phyloP scores from a whole-genome alignment of 2,888 invertebrate species.

The Pyrrhia umbra region DNA sequence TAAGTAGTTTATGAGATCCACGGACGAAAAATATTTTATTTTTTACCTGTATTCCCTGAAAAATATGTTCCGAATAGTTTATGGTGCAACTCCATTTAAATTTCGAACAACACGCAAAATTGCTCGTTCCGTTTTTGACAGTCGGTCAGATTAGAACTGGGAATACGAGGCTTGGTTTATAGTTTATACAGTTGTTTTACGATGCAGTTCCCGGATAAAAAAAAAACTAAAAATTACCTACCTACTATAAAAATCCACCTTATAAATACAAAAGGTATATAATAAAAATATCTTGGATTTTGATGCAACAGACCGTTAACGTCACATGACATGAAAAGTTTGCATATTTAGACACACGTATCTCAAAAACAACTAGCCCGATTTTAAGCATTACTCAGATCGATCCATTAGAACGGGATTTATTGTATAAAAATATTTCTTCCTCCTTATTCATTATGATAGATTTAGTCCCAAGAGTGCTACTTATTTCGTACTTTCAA shows the following conservation, averaged over 20 bases:
- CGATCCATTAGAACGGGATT: too few species aligned
- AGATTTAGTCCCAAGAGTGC: constrained; percentile 16
- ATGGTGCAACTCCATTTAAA: not conserved
- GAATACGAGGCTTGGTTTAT: not conserved
- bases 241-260: too few species aligned
- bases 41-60: not conserved
- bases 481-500: constrained; percentile 17
- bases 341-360: too few species aligned
- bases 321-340: too few species aligned
- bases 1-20: too few species aligned
- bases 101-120: constrained; percentile 26
- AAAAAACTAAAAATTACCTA: too few species aligned
- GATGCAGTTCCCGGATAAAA: not conserved
- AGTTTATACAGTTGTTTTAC: constrained; percentile 7
- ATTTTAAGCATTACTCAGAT: too few species aligned
- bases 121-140: constrained; percentile 30
- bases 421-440: not conserved
- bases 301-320: too few species aligned
- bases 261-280: too few species aligned
- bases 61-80: constrained; percentile 21
- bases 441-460: not conserved
- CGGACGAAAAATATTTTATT: too few species aligned
- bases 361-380: too few species aligned
- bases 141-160: constrained; percentile 24
- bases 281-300: too few species aligned